Percentiles rank a stretch among this genome's conserved stretches.
These are phyloP conservation scores for Nemotelus pantherinus DNA, from an alignment of 2,888 invertebrate species.

Conservation along the genomic window DNA sequence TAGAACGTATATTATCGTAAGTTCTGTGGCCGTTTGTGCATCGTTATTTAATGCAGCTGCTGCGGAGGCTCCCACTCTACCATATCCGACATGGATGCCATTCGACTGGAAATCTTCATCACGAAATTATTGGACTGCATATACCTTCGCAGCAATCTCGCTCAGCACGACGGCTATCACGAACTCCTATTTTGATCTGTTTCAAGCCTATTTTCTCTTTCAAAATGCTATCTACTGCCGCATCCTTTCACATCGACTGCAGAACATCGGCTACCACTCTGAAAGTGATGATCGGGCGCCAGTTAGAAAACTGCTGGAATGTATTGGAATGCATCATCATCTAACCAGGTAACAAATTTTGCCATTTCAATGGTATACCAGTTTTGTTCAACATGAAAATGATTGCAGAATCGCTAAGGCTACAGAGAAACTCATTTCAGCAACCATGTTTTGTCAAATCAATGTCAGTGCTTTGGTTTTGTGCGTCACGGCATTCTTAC, in stretches of 20 bases:
- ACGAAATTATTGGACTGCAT: background rate
- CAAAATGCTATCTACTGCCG: background rate
- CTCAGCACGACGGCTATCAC: background rate
- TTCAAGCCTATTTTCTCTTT: background rate
- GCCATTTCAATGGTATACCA: background rate
- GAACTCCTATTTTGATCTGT: background rate
- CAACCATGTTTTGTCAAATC: constrained; percentile 27
- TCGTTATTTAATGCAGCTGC: background rate
- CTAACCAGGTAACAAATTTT: background rate
- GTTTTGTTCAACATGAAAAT: background rate
- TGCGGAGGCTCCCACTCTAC: background rate
- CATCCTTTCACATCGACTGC: background rate
- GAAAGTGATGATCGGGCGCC: background rate
- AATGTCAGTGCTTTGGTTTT: constrained; percentile 38
- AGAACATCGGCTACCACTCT: background rate
- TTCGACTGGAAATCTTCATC: constrained; percentile 6
- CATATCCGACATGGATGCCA: constrained; percentile 3
- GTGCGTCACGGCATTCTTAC: constrained; percentile 39
- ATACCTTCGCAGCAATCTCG: background rate
- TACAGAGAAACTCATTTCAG: constrained; percentile 11
- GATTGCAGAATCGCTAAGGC: constrained; percentile 19
- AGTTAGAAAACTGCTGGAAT: background rate
- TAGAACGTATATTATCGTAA: background rate
- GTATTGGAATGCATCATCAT: background rate
- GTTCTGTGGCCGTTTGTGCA: background rate